These are phyloP conservation scores for Gortyna flavago DNA, from an alignment of 2,888 invertebrate species.

Conservation along the genomic window DNA sequence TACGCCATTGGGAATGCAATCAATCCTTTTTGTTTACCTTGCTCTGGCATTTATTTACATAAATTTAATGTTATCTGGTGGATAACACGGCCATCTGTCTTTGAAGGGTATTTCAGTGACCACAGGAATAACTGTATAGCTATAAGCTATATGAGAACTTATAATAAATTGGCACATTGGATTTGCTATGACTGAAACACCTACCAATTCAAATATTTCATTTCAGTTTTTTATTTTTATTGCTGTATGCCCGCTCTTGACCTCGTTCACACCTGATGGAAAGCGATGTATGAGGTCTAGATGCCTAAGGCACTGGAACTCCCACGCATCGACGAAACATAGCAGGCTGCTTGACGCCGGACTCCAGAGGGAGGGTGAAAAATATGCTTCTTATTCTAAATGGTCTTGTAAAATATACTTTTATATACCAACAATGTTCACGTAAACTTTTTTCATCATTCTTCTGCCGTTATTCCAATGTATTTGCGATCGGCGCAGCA, in stretches of 20 bases:
- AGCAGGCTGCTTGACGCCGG: too few relatives aligned
- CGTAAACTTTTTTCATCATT: neutral
- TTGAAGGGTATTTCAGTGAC: conserved; percentile 52
- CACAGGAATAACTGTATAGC: conserved; percentile 14
- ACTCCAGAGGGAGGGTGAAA: too few relatives aligned
- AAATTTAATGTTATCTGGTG: conserved; percentile 59
- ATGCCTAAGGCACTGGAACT: too few relatives aligned
- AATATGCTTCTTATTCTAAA: too few relatives aligned
- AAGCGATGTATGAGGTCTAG: too few relatives aligned
- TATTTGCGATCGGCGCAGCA: neutral
- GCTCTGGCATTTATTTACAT: conserved; percentile 66
- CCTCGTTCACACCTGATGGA: too few relatives aligned
- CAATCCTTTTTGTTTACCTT: conserved; percentile 64
- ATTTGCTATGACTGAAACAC: neutral
- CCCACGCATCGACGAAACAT: too few relatives aligned
- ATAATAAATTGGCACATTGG: neutral
- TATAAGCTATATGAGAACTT: neutral
- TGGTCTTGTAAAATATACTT: neutral
- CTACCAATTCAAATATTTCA: neutral
- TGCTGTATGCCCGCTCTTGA: too few relatives aligned
- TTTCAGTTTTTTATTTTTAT: neutral
- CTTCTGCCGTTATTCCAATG: neutral
- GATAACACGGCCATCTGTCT: conserved; percentile 45
- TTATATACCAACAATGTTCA: neutral
- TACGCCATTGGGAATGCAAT: conserved; percentile 59